Evolutionary conservation across 2,888 invertebrate species (phyloP).

Genomic region (Lutraria lutraria): DNA sequence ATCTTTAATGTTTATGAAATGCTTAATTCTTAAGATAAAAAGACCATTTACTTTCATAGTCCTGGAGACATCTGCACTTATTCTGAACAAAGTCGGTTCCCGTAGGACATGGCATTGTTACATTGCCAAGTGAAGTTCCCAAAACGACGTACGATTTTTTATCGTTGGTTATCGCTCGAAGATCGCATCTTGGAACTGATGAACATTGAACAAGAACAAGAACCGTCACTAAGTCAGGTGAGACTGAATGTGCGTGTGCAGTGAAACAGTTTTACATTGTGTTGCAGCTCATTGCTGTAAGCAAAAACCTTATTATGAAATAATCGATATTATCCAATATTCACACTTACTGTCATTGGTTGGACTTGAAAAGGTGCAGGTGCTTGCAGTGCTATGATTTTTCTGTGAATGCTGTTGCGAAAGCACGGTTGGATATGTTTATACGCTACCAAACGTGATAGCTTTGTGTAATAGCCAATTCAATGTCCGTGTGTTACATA

Average conservation of each 20-base stretch:
- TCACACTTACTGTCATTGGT: too few relatives aligned
- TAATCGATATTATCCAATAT: too few relatives aligned
- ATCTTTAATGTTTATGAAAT: not conserved
- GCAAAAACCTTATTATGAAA: too few relatives aligned
- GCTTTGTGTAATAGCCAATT: too few relatives aligned
- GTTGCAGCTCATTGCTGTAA: not conserved
- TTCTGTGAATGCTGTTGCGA: too few relatives aligned
- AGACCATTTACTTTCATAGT: not conserved
- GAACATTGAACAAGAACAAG: not conserved
- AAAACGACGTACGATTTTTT: not conserved
- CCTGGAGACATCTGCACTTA: not conserved
- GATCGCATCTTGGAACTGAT: not conserved
- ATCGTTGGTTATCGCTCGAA: not conserved
- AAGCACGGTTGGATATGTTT: too few relatives aligned
- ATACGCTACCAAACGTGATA: too few relatives aligned
- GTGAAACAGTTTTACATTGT: not conserved
- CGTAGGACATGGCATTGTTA: slow-evolving; percentile 20
- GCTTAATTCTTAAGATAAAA: not conserved
- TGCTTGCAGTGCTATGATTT: too few relatives aligned
- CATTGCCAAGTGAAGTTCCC: not conserved
- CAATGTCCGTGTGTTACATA: too few relatives aligned
- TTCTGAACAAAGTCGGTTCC: slow-evolving; percentile 22
- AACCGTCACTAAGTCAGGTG: not conserved
- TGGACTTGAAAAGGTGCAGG: too few relatives aligned
- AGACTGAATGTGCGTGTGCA: not conserved